Evolutionary conservation across 2,113 vertebrate genomes (phyloP).

Genomic region (Xiphophorus maculatus): DNA sequence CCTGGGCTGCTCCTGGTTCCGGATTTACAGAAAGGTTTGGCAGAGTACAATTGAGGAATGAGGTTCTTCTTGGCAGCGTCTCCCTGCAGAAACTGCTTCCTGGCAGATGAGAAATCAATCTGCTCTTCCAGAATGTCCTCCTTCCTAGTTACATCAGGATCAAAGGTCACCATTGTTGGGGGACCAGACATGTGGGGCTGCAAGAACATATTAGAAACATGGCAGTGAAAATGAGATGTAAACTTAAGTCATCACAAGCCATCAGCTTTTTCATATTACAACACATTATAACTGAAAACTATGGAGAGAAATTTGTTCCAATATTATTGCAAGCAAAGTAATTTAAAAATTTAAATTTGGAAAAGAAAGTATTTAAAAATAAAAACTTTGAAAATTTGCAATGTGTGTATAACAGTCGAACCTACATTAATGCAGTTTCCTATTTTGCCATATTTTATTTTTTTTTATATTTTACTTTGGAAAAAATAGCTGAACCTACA

Average conservation of each 20-base stretch:
- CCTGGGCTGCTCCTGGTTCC: slow-evolving; percentile 29
- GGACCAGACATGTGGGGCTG: slow-evolving; percentile 64
- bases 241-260: no score
- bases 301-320: no score
- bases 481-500: no score
- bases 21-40: slow-evolving; percentile 90
- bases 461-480: no score
- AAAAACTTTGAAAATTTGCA: no score
- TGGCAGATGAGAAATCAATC: slow-evolving; percentile 91
- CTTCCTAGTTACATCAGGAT: slow-evolving; percentile 77
- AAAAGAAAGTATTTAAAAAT: no score
- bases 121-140: slow-evolving; percentile 91
- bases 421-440: no score
- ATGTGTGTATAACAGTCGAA: no score
- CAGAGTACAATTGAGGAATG: slow-evolving; percentile 86
- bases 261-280: background rate
- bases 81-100: slow-evolving; percentile 90
- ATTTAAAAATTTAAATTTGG: no score
- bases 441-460: no score
- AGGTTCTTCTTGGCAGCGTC: slow-evolving; percentile 80
- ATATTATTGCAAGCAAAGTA: no score
- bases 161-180: slow-evolving; percentile 65
- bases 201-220: background rate
- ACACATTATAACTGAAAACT: background rate
- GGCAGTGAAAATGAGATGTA: background rate